Percentiles rank a stretch among this genome's conserved stretches.
phyloP scores from a whole-genome alignment of 2,797 vertebrate genomes.

The Chloroceryle inda region DNA sequence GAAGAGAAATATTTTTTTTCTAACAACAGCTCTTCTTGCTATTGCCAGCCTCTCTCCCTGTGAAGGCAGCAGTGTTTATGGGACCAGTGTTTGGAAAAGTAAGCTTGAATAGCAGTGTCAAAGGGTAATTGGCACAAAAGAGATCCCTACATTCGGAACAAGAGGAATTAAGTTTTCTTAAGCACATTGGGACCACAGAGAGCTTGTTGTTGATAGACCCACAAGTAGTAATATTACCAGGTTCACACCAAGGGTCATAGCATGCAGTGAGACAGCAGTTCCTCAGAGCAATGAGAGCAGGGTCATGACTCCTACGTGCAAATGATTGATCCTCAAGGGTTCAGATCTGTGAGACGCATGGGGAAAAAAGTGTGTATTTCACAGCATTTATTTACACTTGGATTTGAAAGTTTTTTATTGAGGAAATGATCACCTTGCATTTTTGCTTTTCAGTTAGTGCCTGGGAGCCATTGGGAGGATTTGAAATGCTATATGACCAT shows the following conservation, averaged over 20 bases:
- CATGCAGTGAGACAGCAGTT: constrained; percentile 52
- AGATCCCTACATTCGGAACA: constrained; percentile 46
- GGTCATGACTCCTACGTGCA: constrained; percentile 38
- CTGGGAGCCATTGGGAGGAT: neutral
- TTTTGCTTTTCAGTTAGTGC: constrained; percentile 26
- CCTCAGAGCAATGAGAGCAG: constrained; percentile 38
- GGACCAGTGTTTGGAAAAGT: constrained; percentile 33
- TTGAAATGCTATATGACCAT: neutral
- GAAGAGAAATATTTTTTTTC: neutral
- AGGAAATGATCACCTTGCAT: neutral
- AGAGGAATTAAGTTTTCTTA: constrained; percentile 59
- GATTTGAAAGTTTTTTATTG: constrained; percentile 20
- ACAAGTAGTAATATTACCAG: constrained; percentile 53
- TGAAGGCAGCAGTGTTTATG: neutral
- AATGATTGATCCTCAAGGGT: constrained; percentile 50
- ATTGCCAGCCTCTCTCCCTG: neutral
- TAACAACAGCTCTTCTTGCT: neutral
- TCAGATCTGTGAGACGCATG: neutral
- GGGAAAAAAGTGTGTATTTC: neutral
- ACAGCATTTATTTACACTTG: constrained; percentile 5
- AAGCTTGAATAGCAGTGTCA: constrained; percentile 39
- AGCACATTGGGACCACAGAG: constrained; percentile 52
- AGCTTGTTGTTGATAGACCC: constrained; percentile 56
- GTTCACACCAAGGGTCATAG: constrained; percentile 60
- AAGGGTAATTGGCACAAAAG: constrained; percentile 57